Base-by-base conservation (phyloP, 1,140 invertebrate genomes). In the Streblospio benedicti region DNA sequence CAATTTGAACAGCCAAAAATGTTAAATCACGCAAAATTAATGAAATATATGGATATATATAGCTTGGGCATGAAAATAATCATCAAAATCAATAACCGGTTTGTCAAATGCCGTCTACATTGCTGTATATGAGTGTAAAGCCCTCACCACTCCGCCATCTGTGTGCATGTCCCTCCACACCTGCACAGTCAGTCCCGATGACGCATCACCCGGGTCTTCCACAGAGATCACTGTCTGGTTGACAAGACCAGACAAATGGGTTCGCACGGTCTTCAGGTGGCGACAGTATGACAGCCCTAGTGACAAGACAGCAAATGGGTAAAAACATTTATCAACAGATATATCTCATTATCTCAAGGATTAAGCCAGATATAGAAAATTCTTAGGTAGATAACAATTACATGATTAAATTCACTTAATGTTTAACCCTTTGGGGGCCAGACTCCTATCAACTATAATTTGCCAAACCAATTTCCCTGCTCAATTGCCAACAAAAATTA, bases 231-330 rank as follows among this genome's bases (percentile, higher is more conserved):
- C 71, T 12, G 59, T 57, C 31, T 67, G 63, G 57, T 74, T 66
- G 18, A 96, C 90, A 9, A 95, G 79, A n/a, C 89, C 90, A 33
- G 89, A 88, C 28, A 97, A 81, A 78, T 96, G 93, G 0, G 88
- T 93, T 35, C 92, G 78, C 0, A 97, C 90, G 0, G 91, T 96
- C 57, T 88, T 87, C 65, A 97, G 77, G 74, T 96, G 92, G 14
- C 92, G 80, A 72, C 91, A 93, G 73, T 97, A 92, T 6, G 92
- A 90, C 45, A 95, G 78, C 93, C 82, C 80, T 81, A 59, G 28
- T 65, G 63, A 4, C 1, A 30, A 52, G 31, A 27, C 6, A 52
- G 18, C 25, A 47, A 50, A 18, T 53, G 18, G 12, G 4, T 54
- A 20, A 61, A 32, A 32, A 32, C 4, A 45, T 16, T 51, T n/a